Evolutionary conservation across 2,797 vertebrate species (phyloP).

Genomic region (Remorina albescens): DNA sequence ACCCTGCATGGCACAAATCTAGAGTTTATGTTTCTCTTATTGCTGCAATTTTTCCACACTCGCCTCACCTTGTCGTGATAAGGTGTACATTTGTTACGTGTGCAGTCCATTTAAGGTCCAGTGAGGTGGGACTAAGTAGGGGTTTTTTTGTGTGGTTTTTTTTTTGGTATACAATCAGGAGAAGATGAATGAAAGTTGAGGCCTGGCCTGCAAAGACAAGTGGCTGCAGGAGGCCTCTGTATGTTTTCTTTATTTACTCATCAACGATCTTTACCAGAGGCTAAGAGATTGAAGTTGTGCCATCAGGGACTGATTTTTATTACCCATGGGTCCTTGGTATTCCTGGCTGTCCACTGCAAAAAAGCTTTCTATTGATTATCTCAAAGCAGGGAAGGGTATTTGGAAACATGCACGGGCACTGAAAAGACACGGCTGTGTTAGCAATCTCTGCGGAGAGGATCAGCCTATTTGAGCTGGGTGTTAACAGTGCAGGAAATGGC

Average conservation of each 20-base stretch:
- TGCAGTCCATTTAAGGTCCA: background rate
- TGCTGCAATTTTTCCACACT: background rate
- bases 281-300: slow-evolving; percentile 71
- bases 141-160: no score
- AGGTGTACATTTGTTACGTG: slow-evolving; percentile 24
- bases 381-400: slow-evolving; percentile 52
- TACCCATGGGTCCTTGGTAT: slow-evolving; percentile 71
- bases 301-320: slow-evolving; percentile 68
- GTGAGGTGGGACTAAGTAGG: background rate
- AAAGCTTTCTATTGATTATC: slow-evolving; percentile 77
- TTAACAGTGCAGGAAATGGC: slow-evolving; percentile 44
- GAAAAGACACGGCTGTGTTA: slow-evolving; percentile 49
- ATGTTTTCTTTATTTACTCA: slow-evolving; percentile 76
- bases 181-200: slow-evolving; percentile 52
- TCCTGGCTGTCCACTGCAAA: slow-evolving; percentile 61
- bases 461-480: slow-evolving; percentile 22
- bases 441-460: slow-evolving; percentile 50
- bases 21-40: slow-evolving; percentile 61
- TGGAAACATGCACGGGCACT: slow-evolving; percentile 48
- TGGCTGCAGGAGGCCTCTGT: background rate
- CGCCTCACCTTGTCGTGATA: slow-evolving; percentile 8
- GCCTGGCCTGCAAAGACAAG: slow-evolving; percentile 38
- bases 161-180: slow-evolving; percentile 29
- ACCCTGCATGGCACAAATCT: slow-evolving; percentile 45
- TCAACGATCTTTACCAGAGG: slow-evolving; percentile 69